Conservation (phyloP, 2,113 vertebrate genomes). For the Charina bottae region DNA sequence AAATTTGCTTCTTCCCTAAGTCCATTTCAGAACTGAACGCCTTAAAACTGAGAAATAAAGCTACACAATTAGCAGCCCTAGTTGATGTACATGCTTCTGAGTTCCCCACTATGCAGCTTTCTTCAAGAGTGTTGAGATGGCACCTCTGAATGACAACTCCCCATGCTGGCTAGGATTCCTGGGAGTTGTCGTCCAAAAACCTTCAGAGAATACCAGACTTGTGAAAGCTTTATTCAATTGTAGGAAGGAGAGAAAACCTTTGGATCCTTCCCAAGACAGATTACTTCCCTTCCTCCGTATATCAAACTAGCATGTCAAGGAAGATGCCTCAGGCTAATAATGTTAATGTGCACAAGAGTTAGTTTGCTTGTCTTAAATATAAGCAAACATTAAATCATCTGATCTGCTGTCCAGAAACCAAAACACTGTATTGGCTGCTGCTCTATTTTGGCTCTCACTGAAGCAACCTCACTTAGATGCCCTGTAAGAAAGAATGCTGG, state of each 20-base stretch:
- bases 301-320: neutral
- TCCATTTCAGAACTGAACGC: neutral
- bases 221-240: neutral
- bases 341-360: neutral
- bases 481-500: neutral
- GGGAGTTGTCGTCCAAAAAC: neutral
- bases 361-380: neutral
- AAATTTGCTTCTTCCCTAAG: neutral
- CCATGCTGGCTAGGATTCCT: neutral
- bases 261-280: neutral
- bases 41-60: neutral
- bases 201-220: neutral
- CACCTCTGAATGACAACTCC: neutral
- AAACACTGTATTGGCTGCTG: neutral
- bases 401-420: neutral
- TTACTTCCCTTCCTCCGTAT: neutral
- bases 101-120: neutral
- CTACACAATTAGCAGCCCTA: neutral
- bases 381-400: neutral
- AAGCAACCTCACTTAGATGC: neutral
- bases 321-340: neutral
- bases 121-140: neutral
- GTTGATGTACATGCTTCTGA: neutral
- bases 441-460: neutral
- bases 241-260: neutral